Evolutionary conservation across 2,888 invertebrate genomes (phyloP), one percentile per base, ranked within the genome.

Genomic region (Nycteola revayana): DNA sequence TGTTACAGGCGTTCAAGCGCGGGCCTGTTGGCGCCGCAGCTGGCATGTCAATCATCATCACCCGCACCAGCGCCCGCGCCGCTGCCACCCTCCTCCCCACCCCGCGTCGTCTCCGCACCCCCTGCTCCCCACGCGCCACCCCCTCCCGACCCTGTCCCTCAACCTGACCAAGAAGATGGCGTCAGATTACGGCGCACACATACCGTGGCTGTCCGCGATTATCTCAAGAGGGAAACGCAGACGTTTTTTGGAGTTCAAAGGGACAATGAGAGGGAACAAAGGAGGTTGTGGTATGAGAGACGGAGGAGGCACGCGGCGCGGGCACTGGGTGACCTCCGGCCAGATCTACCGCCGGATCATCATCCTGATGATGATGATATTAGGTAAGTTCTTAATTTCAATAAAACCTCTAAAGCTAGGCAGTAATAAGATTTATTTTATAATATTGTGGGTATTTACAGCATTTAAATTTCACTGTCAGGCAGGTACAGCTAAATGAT

Each of bases 231-330:
- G 54, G 95, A 95, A 74, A 94, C 95, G 36, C 94, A 94, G 36
- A 94, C 93, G 56, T 96, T 96, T 83, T 96, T 96, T 75, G 96
- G 96, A 9, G 93, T 96, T 37, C 94, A 94, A 66, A 94, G 94
- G 64, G 93, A 93, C 58, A 92, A 92, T 56, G 94, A 95, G 73
- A 91, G 91, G 60, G 91, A 92, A 65, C 93, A 94, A 79, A 91
- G 92, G 70, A 90, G 92, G 67, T 79, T 93, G 71, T 96, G 96
- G 96, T 88, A 93, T 64, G 95, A 95, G 68, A 90, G 96, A 70
- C 90, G 96, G 72, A 92, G 93, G 74, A 87, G 95, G 60, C 91
- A 95, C 84, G 94, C 95, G 55, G 92, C 92, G 65, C 92, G 94
- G 86, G 93, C 91, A 73, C 90, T 90, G 52, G 91, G 90, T 7